Conservation (phyloP, 2,888 invertebrate genomes). For the Caenorhabditis macrosperma region DNA sequence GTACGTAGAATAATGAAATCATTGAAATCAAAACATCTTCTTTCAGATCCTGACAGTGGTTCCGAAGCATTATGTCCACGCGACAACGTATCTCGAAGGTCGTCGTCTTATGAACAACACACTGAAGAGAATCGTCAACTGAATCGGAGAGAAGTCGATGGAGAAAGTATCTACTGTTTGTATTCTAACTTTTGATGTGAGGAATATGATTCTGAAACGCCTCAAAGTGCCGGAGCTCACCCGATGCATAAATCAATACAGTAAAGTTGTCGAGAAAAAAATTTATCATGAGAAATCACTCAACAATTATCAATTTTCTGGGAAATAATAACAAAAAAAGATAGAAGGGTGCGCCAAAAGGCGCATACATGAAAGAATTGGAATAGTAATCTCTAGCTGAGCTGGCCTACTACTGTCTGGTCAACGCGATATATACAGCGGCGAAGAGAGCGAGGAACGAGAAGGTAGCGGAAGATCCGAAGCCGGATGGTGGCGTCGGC, state of each 20-base stretch:
- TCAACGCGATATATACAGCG: conserved; percentile 61
- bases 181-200: too few relatives aligned
- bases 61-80: conserved; percentile 63
- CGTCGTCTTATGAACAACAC: conserved; percentile 58
- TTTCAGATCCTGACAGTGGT: conserved; percentile 52
- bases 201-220: background rate
- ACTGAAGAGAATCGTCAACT: conserved; percentile 43
- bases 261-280: conserved; percentile 29
- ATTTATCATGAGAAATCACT: conserved; percentile 43
- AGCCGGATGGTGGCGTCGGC: conserved; percentile 35
- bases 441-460: conserved; percentile 52
- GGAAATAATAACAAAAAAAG: conserved; percentile 19
- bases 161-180: too few relatives aligned
- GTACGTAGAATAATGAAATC: too few relatives aligned
- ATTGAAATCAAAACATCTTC: too few relatives aligned
- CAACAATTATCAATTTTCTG: conserved; percentile 26
- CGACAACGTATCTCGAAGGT: conserved; percentile 57
- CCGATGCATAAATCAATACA: too few relatives aligned
- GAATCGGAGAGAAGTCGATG: too few relatives aligned
- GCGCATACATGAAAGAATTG: conserved; percentile 52
- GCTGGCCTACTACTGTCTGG: conserved; percentile 40
- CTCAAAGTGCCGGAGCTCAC: too few relatives aligned
- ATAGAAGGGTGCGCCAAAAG: conserved; percentile 33
- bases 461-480: conserved; percentile 43
- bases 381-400: conserved; percentile 12